Conservation (phyloP, 2,888 invertebrate genomes). For the Drosophila heteroneura region DNA sequence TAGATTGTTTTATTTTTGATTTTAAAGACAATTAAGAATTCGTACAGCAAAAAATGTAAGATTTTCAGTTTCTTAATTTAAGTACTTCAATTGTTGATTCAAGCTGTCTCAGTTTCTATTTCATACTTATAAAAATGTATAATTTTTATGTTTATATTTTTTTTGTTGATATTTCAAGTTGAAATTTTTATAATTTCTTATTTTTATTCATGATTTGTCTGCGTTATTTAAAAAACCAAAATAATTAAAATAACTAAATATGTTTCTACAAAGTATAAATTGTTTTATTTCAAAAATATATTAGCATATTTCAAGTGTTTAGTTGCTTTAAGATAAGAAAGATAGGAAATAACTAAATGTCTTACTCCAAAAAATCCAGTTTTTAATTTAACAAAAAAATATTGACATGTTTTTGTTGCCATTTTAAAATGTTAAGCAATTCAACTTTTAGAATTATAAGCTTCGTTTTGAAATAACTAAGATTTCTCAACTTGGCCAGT, state of each 20-base stretch:
- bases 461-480: background rate
- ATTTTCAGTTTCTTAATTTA: background rate
- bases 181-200: background rate
- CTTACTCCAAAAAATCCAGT: background rate
- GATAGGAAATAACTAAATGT: background rate
- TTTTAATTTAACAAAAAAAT: accelerated
- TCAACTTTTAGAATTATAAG: background rate
- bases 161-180: background rate
- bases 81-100: background rate
- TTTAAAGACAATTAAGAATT: background rate
- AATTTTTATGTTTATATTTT: accelerated
- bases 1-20: accelerated
- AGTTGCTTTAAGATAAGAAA: background rate
- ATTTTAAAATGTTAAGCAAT: background rate
- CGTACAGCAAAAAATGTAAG: too few relatives aligned
- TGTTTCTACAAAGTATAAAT: background rate
- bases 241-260: background rate
- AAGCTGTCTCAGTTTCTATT: background rate
- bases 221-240: background rate
- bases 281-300: background rate
- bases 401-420: background rate
- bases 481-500: background rate
- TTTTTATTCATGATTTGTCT: accelerated
- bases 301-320: background rate
- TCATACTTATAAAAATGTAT: background rate